A percentile compares a stretch with the other conserved stretches of the same genome.
These are phyloP conservation scores for Drepanosiphum platanoidis DNA, from an alignment of 2,888 invertebrate species.

Conservation along the genomic window DNA sequence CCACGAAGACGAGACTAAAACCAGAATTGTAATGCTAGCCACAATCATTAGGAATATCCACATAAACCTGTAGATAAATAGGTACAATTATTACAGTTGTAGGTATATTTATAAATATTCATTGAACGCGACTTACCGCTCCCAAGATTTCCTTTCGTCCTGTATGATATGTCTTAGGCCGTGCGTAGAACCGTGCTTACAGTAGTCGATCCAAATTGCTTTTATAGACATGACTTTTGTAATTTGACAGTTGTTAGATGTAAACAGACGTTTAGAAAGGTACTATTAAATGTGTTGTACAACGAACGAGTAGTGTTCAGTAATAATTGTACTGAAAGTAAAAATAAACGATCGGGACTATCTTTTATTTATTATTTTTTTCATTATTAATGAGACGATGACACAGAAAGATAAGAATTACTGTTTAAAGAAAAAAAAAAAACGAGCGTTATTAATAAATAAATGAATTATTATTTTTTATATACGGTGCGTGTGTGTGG, in stretches of 20 bases:
- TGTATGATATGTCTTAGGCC: constrained; percentile 61
- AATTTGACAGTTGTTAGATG: not conserved
- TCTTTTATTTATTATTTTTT: too few relatives aligned
- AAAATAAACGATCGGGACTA: too few relatives aligned
- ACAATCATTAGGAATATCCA: constrained; percentile 28
- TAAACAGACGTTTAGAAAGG: constrained; percentile 15
- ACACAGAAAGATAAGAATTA: too few relatives aligned
- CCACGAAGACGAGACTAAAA: constrained; percentile 33
- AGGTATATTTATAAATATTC: not conserved
- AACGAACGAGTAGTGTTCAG: too few relatives aligned
- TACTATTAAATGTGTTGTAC: too few relatives aligned
- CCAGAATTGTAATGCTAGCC: constrained; percentile 28
- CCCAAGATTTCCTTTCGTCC: constrained; percentile 24
- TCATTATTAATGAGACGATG: too few relatives aligned
- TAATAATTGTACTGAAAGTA: too few relatives aligned
- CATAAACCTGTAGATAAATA: not conserved
- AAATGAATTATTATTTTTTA: too few relatives aligned
- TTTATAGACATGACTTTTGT: constrained; percentile 13
- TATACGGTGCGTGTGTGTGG: too few relatives aligned
- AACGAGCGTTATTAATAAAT: too few relatives aligned
- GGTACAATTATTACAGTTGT: too few relatives aligned
- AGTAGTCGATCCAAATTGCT: constrained; percentile 62
- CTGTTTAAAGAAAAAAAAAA: too few relatives aligned
- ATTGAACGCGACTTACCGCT: constrained; percentile 4
- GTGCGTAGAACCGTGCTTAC: constrained; percentile 62